A percentile compares a stretch with the other conserved stretches of the same genome.
Conservation (phyloP, 2,113 vertebrate genomes). For the Barnardius zonarius region DNA sequence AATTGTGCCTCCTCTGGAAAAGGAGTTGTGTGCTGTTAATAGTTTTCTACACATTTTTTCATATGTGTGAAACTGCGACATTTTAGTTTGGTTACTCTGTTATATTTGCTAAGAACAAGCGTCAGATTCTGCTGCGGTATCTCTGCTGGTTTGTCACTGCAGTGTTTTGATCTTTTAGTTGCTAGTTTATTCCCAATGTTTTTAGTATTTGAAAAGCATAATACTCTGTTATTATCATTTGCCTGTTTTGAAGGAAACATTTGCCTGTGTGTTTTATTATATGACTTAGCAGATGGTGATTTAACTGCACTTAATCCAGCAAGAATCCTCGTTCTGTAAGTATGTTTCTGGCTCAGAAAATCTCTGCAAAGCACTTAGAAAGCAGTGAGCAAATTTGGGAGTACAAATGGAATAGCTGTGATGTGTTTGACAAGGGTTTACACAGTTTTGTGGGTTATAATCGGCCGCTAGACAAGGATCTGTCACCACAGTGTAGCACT, state of each 20-base stretch:
- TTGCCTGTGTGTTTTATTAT: not conserved
- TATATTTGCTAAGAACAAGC: not conserved
- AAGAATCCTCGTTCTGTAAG: not conserved
- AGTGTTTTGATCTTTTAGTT: not conserved
- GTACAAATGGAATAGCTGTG: not conserved
- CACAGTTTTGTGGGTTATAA: not conserved
- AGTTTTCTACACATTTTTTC: not conserved
- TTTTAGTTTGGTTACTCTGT: not conserved
- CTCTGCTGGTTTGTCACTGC: not conserved
- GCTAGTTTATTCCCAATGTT: not conserved
- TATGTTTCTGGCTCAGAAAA: not conserved
- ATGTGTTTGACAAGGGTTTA: not conserved
- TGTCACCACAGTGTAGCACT: not conserved
- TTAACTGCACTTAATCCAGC: not conserved
- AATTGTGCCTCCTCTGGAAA: not conserved
- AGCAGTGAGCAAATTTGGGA: not conserved
- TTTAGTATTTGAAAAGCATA: not conserved
- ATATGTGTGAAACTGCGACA: not conserved
- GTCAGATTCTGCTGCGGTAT: not conserved
- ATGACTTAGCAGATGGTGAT: slow-evolving; percentile 29
- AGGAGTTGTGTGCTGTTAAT: not conserved
- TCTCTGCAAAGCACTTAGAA: not conserved
- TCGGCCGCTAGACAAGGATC: not conserved
- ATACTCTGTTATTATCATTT: slow-evolving; percentile 9
- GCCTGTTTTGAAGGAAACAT: slow-evolving; percentile 6